These are phyloP conservation scores for Microchrysa polita DNA, from an alignment of 2,888 invertebrate genomes.

Conservation along the genomic window DNA sequence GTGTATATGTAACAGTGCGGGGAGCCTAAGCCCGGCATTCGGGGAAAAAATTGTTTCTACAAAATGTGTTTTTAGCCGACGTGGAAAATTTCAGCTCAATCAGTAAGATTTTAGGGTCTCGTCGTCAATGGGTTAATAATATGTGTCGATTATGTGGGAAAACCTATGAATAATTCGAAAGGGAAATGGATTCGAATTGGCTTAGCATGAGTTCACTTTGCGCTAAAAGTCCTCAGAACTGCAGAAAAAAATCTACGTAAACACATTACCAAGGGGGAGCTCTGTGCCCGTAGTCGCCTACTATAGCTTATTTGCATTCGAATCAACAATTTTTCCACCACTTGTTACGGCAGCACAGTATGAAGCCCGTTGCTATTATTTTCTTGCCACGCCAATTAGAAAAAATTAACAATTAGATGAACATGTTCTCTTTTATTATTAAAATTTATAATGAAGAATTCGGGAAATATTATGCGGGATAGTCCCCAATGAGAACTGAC, in stretches of 20 bases:
- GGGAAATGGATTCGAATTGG: constrained; percentile 14
- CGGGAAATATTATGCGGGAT: constrained; percentile 18
- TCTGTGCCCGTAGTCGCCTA: not conserved
- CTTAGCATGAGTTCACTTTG: not conserved
- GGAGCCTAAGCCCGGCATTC: too few species aligned
- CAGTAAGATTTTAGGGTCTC: too few species aligned
- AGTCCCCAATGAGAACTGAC: not conserved
- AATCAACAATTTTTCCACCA: not conserved
- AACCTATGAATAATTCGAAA: not conserved
- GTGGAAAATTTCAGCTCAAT: too few species aligned
- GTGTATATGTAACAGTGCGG: too few species aligned
- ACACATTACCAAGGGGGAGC: not conserved
- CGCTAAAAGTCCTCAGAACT: constrained; percentile 12
- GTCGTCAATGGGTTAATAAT: too few species aligned
- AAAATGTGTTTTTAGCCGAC: too few species aligned
- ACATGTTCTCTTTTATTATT: constrained; percentile 18
- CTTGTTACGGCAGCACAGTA: not conserved
- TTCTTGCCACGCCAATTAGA: not conserved
- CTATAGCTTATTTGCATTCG: constrained; percentile 2
- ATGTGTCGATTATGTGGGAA: constrained; percentile 9
- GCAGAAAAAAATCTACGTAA: not conserved
- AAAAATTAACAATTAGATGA: not conserved
- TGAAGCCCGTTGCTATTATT: not conserved
- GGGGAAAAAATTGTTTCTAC: too few species aligned
- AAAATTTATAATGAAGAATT: constrained; percentile 20